Evolutionary conservation across 1,140 invertebrate species (phyloP).

Genomic region (Babylonia areolata): DNA sequence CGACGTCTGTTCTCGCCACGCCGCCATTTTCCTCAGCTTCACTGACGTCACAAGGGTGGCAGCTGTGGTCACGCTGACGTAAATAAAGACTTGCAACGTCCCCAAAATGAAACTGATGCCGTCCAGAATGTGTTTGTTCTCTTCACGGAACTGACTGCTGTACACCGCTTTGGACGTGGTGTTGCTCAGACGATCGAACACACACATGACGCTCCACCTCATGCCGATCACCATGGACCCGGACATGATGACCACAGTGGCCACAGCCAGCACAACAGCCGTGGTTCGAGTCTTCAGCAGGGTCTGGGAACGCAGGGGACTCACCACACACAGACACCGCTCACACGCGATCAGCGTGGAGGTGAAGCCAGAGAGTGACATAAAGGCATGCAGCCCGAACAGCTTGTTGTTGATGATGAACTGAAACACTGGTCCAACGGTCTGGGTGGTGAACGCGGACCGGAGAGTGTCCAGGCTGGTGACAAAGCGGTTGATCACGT

Average conservation of each 20-base stretch:
- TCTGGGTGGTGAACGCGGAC: neutral
- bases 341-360: too few species aligned
- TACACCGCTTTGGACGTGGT: neutral
- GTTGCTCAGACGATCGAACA: neutral
- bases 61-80: neutral
- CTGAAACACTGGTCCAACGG: neutral
- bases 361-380: neutral
- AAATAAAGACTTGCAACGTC: neutral
- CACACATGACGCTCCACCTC: neutral
- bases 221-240: neutral
- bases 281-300: slow-evolving; percentile 9
- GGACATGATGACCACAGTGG: neutral
- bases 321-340: too few species aligned
- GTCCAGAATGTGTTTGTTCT: neutral
- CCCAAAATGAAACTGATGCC: neutral
- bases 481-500: too few species aligned
- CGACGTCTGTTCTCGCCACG: slow-evolving; percentile 9
- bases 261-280: neutral
- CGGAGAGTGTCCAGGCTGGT: neutral
- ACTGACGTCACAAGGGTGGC: neutral
- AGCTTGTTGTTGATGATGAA: neutral
- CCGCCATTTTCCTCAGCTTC: too few species aligned
- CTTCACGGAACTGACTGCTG: neutral
- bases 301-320: too few species aligned
- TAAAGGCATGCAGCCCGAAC: neutral